Percentiles rank a stretch among this genome's conserved stretches.
Conservation (phyloP, 2,113 vertebrate species). For the Xyrauchen texanus region DNA sequence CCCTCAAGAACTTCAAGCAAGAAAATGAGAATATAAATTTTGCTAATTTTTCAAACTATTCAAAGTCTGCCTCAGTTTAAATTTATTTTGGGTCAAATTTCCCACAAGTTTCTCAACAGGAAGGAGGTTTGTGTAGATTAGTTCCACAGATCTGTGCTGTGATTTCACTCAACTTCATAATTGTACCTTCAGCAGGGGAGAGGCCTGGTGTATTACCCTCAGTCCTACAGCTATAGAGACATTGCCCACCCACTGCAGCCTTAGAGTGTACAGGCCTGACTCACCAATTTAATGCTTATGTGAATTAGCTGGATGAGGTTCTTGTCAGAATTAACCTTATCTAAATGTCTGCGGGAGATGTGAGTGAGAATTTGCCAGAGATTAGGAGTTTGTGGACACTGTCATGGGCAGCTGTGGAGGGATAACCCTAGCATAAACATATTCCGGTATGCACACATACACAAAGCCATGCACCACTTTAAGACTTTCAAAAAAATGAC, state of each 20-base stretch:
- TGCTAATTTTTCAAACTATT: too few relatives aligned
- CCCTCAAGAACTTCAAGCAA: too few relatives aligned
- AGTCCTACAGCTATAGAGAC: slow-evolving; percentile 40
- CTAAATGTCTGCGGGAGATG: slow-evolving; percentile 8
- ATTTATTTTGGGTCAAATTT: background rate
- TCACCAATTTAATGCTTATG: slow-evolving; percentile 43
- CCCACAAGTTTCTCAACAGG: background rate
- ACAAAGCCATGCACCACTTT: slow-evolving; percentile 44
- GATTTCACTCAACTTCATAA: slow-evolving; percentile 29
- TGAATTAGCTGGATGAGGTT: slow-evolving; percentile 49
- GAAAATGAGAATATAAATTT: too few relatives aligned
- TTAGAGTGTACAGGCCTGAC: slow-evolving; percentile 13
- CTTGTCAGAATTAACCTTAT: slow-evolving; percentile 42
- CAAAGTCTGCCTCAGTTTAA: too few relatives aligned
- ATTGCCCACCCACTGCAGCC: slow-evolving; percentile 48
- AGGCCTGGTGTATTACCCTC: slow-evolving; percentile 38
- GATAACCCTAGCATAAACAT: slow-evolving; percentile 59
- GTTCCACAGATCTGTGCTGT: slow-evolving; percentile 19
- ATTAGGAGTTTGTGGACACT: slow-evolving; percentile 44
- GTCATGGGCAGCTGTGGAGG: slow-evolving; percentile 62
- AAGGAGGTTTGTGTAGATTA: slow-evolving; percentile 34
- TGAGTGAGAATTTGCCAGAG: slow-evolving; percentile 13
- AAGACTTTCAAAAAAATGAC: slow-evolving; percentile 64
- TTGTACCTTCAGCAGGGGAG: slow-evolving; percentile 35
- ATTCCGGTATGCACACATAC: slow-evolving; percentile 41